Evolutionary conservation across 2,797 vertebrate species (phyloP).

Genomic region (Pseudochirops cupreus): DNA sequence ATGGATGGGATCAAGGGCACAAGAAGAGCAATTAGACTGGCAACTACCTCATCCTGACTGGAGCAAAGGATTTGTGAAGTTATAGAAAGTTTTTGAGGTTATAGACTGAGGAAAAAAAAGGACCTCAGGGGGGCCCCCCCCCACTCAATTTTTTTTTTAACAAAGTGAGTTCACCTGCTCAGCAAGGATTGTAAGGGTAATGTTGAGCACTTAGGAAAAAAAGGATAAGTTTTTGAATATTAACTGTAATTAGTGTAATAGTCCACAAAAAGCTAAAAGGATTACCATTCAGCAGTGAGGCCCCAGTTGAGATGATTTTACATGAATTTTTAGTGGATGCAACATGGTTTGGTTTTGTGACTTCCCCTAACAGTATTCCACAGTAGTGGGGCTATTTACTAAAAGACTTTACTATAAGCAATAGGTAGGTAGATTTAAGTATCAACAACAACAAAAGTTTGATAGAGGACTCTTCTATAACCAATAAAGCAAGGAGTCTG

Average conservation of each 20-base stretch:
- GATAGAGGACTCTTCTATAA: not conserved
- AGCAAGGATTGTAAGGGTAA: not conserved
- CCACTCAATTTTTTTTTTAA: not conserved
- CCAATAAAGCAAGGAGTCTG: slow-evolving; percentile 3
- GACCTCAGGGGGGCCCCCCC: not conserved
- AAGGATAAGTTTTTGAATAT: not conserved
- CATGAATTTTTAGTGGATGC: not conserved
- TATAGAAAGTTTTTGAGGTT: not conserved
- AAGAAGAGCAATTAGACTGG: not conserved
- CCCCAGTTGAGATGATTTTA: not conserved
- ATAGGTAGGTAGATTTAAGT: not conserved
- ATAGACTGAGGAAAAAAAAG: not conserved
- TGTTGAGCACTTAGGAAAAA: not conserved
- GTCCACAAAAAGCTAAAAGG: not conserved
- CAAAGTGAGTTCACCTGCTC: not conserved
- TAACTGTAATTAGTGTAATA: not conserved
- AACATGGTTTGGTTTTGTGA: not conserved
- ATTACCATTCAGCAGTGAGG: not conserved
- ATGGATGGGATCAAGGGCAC: not conserved
- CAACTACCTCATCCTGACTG: not conserved
- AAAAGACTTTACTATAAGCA: not conserved
- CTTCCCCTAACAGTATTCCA: not conserved
- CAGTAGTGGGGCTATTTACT: not conserved
- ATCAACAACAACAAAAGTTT: not conserved
- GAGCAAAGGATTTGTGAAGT: not conserved